Conservation (phyloP, 2,888 invertebrate species). For the Tetragonisca angustula region DNA sequence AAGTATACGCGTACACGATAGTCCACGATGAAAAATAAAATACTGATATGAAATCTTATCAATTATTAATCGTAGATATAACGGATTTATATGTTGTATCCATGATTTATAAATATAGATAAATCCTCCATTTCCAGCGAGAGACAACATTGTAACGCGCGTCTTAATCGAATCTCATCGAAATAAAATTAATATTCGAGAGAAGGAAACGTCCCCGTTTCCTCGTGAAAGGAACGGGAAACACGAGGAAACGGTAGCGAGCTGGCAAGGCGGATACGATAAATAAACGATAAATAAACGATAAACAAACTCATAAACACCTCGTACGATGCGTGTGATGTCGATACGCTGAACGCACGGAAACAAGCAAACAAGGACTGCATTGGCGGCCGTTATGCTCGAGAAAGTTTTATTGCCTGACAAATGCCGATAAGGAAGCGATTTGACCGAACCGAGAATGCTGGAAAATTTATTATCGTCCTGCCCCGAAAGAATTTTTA, state of each 20-base stretch:
- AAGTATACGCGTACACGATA: no score
- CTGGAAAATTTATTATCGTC: conserved; percentile 63
- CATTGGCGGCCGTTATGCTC: conserved; percentile 72
- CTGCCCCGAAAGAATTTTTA: conserved; percentile 12
- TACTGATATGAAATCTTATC: no score
- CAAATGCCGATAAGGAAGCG: conserved; percentile 67
- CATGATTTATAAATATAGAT: no score
- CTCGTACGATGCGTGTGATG: conserved; percentile 53
- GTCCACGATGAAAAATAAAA: no score
- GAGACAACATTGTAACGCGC: no score
- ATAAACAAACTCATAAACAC: conserved; percentile 74
- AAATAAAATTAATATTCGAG: background rate
- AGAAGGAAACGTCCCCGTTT: background rate
- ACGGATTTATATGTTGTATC: no score
- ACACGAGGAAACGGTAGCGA: background rate
- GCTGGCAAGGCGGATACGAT: conserved; percentile 49
- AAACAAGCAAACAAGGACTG: conserved; percentile 73
- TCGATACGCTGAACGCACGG: conserved; percentile 27
- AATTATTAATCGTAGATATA: no score
- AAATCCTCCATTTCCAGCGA: no score
- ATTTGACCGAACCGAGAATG: conserved; percentile 56
- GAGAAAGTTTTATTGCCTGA: conserved; percentile 73
- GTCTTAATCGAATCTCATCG: no score
- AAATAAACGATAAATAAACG: conserved; percentile 61
- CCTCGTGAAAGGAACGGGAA: background rate